These are phyloP conservation scores for Diloba caeruleocephala DNA, from an alignment of 2,888 invertebrate genomes.

Conservation along the genomic window DNA sequence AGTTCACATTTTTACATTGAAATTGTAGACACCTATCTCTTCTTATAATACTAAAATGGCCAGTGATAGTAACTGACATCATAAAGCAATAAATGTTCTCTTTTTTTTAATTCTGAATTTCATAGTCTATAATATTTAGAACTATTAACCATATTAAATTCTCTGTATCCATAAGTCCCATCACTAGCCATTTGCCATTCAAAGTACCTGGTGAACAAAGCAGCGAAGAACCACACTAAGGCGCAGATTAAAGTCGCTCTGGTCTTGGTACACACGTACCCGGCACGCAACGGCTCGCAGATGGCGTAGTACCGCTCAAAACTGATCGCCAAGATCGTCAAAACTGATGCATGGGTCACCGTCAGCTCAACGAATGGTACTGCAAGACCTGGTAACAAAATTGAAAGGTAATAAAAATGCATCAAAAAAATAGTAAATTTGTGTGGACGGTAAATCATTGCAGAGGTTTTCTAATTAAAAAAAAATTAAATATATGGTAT, in stretches of 20 bases:
- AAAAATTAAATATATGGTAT: too few species aligned
- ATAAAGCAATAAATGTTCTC: too few species aligned
- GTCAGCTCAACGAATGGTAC: constrained; percentile 97
- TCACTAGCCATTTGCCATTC: constrained; percentile 10
- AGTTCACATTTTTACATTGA: too few species aligned
- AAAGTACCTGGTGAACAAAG: constrained; percentile 94
- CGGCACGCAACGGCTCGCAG: constrained; percentile 96
- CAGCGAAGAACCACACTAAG: constrained; percentile 95
- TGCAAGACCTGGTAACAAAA: constrained; percentile 92
- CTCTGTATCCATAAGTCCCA: neutral
- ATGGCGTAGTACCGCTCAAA: constrained; percentile 97
- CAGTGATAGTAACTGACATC: too few species aligned
- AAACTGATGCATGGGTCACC: constrained; percentile 96
- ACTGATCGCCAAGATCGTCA: constrained; percentile 97
- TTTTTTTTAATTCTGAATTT: too few species aligned
- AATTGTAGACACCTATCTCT: too few species aligned
- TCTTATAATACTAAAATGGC: too few species aligned
- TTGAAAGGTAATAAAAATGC: neutral
- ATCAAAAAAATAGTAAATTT: too few species aligned
- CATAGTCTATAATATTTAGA: too few species aligned
- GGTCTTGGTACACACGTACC: constrained; percentile 96
- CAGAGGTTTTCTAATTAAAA: too few species aligned
- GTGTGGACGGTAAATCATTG: too few species aligned
- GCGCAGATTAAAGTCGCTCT: constrained; percentile 95
- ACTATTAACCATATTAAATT: too few species aligned